Conservation (phyloP, 2,797 vertebrate genomes). For the Anguilla pacifica region DNA sequence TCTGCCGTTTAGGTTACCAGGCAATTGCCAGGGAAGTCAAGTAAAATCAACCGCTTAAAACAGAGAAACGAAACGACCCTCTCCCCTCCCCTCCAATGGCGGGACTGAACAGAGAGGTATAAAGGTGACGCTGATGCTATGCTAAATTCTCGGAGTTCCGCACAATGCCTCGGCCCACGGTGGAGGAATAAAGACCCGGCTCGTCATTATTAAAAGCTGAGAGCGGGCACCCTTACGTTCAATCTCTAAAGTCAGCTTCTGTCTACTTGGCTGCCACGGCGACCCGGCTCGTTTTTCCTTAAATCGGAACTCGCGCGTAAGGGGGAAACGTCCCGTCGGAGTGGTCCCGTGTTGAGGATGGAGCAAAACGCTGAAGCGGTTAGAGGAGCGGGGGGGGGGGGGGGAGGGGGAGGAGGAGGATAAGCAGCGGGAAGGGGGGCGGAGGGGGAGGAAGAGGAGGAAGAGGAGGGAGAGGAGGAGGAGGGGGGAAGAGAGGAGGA, state of each 20-base stretch:
- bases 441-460: too few relatives aligned
- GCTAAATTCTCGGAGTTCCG: background rate
- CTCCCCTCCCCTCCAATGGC: background rate
- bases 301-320: background rate
- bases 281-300: background rate
- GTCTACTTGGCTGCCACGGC: background rate
- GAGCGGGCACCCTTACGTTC: background rate
- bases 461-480: too few relatives aligned
- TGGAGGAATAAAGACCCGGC: background rate
- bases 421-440: too few relatives aligned
- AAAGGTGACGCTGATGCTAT: background rate
- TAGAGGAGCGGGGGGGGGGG: background rate
- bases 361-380: background rate
- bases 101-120: background rate
- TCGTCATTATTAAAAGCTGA: background rate
- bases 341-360: background rate
- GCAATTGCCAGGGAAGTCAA: background rate
- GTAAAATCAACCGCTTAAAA: background rate
- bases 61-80: background rate
- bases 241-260: background rate
- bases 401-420: too few relatives aligned
- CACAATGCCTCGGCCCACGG: background rate
- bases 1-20: background rate
- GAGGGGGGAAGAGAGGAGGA: too few relatives aligned
- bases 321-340: constrained; percentile 15